Percentiles rank a stretch among this genome's conserved stretches.
These are phyloP conservation scores for Propithecus deckenii DNA, from an alignment of 2,797 vertebrate genomes.

Conservation along the genomic window DNA sequence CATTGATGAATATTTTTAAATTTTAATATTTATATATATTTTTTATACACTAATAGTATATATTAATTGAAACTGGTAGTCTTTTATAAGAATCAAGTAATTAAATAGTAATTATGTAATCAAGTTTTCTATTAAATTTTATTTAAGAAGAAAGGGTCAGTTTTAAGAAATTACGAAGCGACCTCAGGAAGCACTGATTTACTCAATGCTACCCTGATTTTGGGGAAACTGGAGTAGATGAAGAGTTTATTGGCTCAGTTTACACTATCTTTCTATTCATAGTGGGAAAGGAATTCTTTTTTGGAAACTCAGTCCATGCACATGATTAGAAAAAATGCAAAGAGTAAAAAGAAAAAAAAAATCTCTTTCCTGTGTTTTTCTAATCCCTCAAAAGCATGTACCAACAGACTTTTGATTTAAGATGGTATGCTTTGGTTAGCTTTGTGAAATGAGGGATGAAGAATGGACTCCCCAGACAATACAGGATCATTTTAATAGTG, in stretches of 20 bases:
- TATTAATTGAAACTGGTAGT: background rate
- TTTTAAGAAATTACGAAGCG: conserved; percentile 6
- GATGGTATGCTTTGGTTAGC: background rate
- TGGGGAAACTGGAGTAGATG: background rate
- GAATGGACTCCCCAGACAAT: background rate
- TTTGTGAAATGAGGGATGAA: conserved; percentile 10
- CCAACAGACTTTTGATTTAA: conserved; percentile 13
- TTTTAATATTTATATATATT: background rate
- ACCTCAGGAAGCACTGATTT: background rate
- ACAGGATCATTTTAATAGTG: background rate
- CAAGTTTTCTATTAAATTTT: background rate
- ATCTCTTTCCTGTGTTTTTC: background rate
- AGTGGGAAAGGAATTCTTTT: background rate
- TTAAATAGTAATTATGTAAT: background rate
- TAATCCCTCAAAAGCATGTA: background rate
- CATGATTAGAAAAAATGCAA: background rate
- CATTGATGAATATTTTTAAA: background rate
- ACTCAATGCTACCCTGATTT: background rate
- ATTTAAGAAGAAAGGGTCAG: background rate
- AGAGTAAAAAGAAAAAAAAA: background rate
- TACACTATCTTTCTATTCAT: background rate
- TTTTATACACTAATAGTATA: background rate
- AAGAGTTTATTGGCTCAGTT: background rate
- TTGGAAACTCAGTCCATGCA: background rate
- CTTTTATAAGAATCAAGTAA: conserved; percentile 4